A percentile compares a stretch with the other conserved stretches of the same genome.
phyloP scores from a whole-genome alignment of 2,797 vertebrate species.

The Anisognathus igniventris region DNA sequence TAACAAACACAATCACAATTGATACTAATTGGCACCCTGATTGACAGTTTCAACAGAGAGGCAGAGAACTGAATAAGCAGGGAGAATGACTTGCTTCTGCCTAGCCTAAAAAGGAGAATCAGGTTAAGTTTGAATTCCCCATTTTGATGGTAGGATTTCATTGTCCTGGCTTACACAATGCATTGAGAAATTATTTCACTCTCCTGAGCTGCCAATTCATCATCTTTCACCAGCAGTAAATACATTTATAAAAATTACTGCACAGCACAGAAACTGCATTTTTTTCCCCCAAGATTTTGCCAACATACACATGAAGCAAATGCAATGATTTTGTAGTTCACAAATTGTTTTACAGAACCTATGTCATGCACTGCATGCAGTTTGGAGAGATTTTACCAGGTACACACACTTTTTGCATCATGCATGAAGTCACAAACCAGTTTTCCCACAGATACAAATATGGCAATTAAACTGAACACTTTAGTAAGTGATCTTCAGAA shows the following conservation, averaged over 20 bases:
- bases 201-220: conserved; percentile 11
- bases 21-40: conserved; percentile 21
- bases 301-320: conserved; percentile 50
- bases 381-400: conserved; percentile 32
- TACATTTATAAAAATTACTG: conserved; percentile 10
- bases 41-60: not conserved
- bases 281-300: not conserved
- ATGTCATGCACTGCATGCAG: conserved; percentile 76
- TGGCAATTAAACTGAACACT: not conserved
- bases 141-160: not conserved
- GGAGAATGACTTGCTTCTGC: not conserved
- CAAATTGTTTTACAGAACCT: conserved; percentile 36
- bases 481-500: not conserved
- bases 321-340: conserved; percentile 27
- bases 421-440: conserved; percentile 49
- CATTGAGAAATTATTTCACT: not conserved
- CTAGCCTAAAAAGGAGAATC: not conserved
- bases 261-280: not conserved
- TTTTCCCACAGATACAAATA: conserved; percentile 21
- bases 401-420: conserved; percentile 65
- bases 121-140: not conserved
- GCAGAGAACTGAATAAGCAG: not conserved
- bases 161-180: not conserved
- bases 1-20: not conserved
- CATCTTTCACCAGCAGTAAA: conserved; percentile 29